Evolutionary conservation across 2,113 vertebrate genomes (phyloP).

Genomic region (Sylvietta virens): DNA sequence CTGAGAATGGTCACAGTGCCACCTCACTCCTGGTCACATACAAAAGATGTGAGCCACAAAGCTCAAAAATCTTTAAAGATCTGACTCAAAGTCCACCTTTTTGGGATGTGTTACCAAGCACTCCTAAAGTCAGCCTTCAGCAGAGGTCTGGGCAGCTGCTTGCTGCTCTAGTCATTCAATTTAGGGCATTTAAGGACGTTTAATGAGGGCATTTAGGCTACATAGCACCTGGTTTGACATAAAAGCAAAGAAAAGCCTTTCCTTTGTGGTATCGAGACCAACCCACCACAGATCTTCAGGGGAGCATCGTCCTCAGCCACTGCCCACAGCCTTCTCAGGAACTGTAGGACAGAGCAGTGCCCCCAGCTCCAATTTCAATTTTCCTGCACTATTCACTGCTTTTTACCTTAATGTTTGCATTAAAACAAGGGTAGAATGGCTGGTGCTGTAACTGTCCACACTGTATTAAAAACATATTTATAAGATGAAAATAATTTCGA

Average conservation of each 20-base stretch:
- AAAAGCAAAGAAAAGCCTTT: neutral
- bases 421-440: neutral
- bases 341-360: neutral
- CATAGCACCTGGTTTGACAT: neutral
- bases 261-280: neutral
- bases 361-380: neutral
- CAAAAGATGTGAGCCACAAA: neutral
- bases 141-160: neutral
- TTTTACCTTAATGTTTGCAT: neutral
- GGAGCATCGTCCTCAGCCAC: fast-evolving
- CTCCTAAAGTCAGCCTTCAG: neutral
- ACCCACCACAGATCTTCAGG: neutral
- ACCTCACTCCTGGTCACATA: neutral
- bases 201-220: neutral
- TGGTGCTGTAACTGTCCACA: neutral
- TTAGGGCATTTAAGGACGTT: neutral
- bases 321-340: neutral
- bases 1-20: neutral
- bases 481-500: neutral
- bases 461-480: neutral
- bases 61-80: neutral
- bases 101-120: neutral
- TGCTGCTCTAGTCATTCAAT: neutral
- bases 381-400: neutral
- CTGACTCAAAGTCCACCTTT: neutral